Conservation (phyloP, 2,113 vertebrate genomes). For the Hylia prasina region DNA sequence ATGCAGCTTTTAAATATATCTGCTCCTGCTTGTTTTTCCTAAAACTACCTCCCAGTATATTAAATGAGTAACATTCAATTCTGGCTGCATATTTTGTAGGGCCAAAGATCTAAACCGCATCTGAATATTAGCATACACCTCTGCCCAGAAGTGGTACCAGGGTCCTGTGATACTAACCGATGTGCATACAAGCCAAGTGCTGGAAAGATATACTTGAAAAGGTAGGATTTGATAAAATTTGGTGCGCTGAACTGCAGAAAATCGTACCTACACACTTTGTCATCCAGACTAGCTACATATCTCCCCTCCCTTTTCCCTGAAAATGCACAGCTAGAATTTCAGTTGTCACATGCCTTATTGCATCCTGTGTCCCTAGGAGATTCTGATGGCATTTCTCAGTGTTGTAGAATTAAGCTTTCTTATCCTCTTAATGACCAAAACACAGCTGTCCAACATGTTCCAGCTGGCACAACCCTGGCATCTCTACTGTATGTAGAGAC, state of each 20-base stretch:
- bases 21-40: not conserved
- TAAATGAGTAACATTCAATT: not conserved
- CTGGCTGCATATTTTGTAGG: not conserved
- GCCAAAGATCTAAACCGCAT: not conserved
- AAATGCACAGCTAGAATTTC: not conserved
- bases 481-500: not conserved
- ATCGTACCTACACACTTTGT: not conserved
- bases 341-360: not conserved
- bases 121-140: not conserved
- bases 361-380: not conserved
- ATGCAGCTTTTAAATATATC: not conserved
- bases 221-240: not conserved
- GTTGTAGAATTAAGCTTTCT: slow-evolving; percentile 29
- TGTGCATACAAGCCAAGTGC: not conserved
- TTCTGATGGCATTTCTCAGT: not conserved
- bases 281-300: not conserved
- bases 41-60: not conserved
- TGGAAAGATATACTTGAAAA: not conserved
- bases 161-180: not conserved
- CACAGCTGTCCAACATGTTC: not conserved
- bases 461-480: not conserved
- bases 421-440: slow-evolving; percentile 48
- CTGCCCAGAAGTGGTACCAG: not conserved
- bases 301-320: not conserved
- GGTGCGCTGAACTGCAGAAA: not conserved